These are phyloP conservation scores for Sarcophaga peregrina DNA, from an alignment of 1,140 invertebrate species.

Conservation along the genomic window DNA sequence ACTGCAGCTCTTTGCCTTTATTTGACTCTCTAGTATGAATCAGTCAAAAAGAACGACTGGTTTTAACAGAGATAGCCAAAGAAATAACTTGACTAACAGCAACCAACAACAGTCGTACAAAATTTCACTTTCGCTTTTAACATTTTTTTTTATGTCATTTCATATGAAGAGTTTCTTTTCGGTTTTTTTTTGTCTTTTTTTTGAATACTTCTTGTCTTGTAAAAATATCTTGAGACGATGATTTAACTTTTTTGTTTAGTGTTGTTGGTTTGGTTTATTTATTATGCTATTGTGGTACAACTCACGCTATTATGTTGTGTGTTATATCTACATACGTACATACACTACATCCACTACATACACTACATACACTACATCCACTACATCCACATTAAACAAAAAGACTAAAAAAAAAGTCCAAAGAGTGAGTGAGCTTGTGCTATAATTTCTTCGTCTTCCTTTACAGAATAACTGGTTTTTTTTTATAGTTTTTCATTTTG, in stretches of 20 bases:
- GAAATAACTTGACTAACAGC: background rate
- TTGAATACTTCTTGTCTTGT: slow-evolving; percentile 2
- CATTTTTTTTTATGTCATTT: background rate
- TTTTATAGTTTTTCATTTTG: background rate
- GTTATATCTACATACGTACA: background rate
- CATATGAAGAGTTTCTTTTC: background rate
- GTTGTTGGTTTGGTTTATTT: background rate
- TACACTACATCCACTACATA: background rate
- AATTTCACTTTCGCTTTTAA: slow-evolving; percentile 67
- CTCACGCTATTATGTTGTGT: slow-evolving; percentile 25
- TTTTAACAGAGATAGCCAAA: slow-evolving; percentile 3
- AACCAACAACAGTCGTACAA: slow-evolving; percentile 40
- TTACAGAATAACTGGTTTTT: background rate
- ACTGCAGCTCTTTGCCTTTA: background rate
- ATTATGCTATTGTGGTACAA: background rate
- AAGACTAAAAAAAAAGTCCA: no score
- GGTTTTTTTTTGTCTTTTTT: background rate
- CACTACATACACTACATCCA: no score
- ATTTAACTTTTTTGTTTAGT: background rate
- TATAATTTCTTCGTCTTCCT: slow-evolving; percentile 25
- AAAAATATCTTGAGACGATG: slow-evolving; percentile 12
- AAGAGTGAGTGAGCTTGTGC: background rate
- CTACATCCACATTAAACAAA: no score
- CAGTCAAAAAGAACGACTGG: slow-evolving; percentile 9
- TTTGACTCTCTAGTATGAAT: background rate